Evolutionary conservation across 2,113 vertebrate genomes (phyloP).

Genomic region (Macroglossus sobrinus): DNA sequence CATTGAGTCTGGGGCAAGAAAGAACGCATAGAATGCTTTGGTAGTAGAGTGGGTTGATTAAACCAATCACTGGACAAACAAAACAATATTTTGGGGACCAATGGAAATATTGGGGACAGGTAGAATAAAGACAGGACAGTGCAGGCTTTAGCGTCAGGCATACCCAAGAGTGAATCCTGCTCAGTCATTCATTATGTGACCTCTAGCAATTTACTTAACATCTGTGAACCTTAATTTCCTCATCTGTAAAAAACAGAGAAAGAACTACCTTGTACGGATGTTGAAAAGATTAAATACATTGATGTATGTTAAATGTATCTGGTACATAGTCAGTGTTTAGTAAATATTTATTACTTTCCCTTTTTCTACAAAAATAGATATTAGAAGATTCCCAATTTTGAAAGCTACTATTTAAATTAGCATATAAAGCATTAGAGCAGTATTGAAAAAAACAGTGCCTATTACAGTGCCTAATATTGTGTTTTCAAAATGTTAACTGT

Average conservation of each 20-base stretch:
- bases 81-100: background rate
- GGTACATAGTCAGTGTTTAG: background rate
- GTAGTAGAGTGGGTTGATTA: background rate
- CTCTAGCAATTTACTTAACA: background rate
- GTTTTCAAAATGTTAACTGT: background rate
- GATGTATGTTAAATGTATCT: background rate
- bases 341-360: background rate
- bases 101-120: background rate
- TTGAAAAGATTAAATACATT: background rate
- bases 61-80: background rate
- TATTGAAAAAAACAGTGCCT: background rate
- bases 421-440: background rate
- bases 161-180: background rate
- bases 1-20: background rate
- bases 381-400: background rate
- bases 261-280: background rate
- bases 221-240: background rate
- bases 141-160: background rate
- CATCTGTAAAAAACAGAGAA: background rate
- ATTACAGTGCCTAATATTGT: background rate
- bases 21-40: background rate
- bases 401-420: background rate
- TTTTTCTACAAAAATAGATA: slow-evolving; percentile 3
- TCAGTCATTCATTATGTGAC: background rate
- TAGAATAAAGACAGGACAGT: background rate